phyloP scores from a whole-genome alignment of 2,797 vertebrate genomes.

The Sparus aurata region DNA sequence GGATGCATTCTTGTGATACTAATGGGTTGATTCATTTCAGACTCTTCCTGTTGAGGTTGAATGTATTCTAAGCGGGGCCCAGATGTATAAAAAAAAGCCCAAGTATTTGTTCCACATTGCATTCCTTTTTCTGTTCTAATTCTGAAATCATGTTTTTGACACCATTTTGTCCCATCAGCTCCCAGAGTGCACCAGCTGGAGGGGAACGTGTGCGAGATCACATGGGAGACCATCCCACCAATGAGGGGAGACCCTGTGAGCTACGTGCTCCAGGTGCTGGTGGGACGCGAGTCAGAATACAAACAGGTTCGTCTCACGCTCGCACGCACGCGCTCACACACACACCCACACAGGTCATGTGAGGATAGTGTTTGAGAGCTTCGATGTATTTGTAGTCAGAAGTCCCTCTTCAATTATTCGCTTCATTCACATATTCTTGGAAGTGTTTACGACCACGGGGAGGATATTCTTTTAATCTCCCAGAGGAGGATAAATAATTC shows the following conservation, averaged over 20 bases:
- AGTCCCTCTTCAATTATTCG: neutral
- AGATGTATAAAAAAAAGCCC: neutral
- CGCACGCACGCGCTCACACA: neutral
- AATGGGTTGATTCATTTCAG: neutral
- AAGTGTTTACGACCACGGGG: neutral
- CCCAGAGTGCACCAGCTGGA: conserved; percentile 95
- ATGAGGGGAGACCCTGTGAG: conserved; percentile 96
- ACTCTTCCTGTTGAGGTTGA: neutral
- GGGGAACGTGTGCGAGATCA: conserved; percentile 95
- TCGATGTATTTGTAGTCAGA: neutral
- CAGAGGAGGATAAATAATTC: neutral
- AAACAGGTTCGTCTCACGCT: conserved; percentile 89
- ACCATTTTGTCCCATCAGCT: conserved; percentile 79
- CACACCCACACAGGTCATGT: conserved; percentile 10
- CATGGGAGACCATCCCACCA: conserved; percentile 93
- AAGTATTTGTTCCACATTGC: neutral
- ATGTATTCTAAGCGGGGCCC: neutral
- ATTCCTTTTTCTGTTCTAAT: neutral
- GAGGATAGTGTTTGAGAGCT: conserved; percentile 10
- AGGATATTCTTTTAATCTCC: conserved; percentile 37
- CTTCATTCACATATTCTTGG: conserved; percentile 19
- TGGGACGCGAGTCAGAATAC: conserved; percentile 96
- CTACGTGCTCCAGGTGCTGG: conserved; percentile 95
- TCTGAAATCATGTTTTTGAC: neutral
- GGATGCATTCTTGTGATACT: neutral